A percentile compares a stretch with the other conserved stretches of the same genome.
These are phyloP conservation scores for Neoaliturus tenellus DNA, from an alignment of 2,888 invertebrate species.

Conservation along the genomic window DNA sequence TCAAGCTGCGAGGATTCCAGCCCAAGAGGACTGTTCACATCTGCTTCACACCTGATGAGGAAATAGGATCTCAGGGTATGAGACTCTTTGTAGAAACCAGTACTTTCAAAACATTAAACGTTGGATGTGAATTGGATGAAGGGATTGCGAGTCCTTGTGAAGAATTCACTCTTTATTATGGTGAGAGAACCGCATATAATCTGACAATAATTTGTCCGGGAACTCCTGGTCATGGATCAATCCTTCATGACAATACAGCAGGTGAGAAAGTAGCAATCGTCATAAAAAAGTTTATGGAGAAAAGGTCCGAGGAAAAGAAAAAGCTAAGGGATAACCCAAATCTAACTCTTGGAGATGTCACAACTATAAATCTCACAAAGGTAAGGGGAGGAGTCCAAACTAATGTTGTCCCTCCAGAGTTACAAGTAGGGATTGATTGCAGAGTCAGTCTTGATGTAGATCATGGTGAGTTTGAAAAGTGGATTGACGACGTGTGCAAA, in stretches of 20 bases:
- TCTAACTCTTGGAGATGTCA: conserved; percentile 88
- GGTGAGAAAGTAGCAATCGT: conserved; percentile 87
- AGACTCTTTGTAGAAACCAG: conserved; percentile 82
- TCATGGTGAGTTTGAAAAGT: conserved; percentile 78
- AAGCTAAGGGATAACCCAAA: conserved; percentile 80
- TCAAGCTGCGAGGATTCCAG: conserved; percentile 75
- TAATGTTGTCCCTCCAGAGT: conserved; percentile 92
- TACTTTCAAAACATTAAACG: conserved; percentile 85
- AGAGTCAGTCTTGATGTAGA: conserved; percentile 81
- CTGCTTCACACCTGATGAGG: conserved; percentile 89
- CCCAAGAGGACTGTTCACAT: conserved; percentile 81
- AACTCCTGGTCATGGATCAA: conserved; percentile 92
- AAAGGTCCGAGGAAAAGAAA: conserved; percentile 80
- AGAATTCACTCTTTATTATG: conserved; percentile 82
- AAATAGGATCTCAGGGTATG: conserved; percentile 91
- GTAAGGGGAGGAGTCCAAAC: conserved; percentile 91
- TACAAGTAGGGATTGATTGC: conserved; percentile 85
- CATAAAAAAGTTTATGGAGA: conserved; percentile 84
- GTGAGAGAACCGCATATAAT: conserved; percentile 80
- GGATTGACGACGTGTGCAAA: conserved; percentile 76
- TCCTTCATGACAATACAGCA: conserved; percentile 87
- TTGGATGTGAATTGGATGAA: conserved; percentile 93
- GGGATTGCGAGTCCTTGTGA: conserved; percentile 85
- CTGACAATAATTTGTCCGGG: conserved; percentile 82
- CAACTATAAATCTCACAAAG: conserved; percentile 89